Conservation (phyloP, 2,113 vertebrate species). For the Poicephalus gulielmi region DNA sequence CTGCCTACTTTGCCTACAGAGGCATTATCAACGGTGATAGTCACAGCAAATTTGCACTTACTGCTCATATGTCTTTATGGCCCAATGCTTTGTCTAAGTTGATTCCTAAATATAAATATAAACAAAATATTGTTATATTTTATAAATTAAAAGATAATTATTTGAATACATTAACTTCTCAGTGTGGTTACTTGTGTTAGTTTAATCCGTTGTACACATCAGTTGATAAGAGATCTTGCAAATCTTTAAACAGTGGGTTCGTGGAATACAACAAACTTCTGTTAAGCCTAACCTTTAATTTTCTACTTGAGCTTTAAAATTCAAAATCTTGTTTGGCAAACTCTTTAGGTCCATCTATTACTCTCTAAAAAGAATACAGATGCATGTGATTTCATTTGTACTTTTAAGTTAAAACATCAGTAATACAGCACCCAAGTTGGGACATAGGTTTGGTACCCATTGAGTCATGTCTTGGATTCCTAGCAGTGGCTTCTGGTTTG, state of each 20-base stretch:
- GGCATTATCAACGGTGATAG: conserved; percentile 79
- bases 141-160: not conserved
- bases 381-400: conserved; percentile 33
- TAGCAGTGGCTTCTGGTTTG: not conserved
- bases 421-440: conserved; percentile 11
- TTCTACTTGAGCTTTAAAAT: conserved; percentile 48
- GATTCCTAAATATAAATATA: not conserved
- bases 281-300: conserved; percentile 17
- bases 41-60: conserved; percentile 73
- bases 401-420: conserved; percentile 21
- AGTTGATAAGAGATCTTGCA: not conserved
- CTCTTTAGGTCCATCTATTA: conserved; percentile 18
- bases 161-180: not conserved
- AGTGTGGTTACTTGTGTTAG: not conserved
- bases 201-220: not conserved
- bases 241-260: conserved; percentile 23
- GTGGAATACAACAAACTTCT: conserved; percentile 36
- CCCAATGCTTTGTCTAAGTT: conserved; percentile 59
- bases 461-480: conserved; percentile 9
- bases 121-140: not conserved
- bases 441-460: not conserved
- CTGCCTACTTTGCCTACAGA: conserved; percentile 86
- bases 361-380: conserved; percentile 44
- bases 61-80: conserved; percentile 68
- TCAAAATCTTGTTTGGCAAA: conserved; percentile 55